phyloP scores from a whole-genome alignment of 1,140 invertebrate species.

The Cydia splendana region DNA sequence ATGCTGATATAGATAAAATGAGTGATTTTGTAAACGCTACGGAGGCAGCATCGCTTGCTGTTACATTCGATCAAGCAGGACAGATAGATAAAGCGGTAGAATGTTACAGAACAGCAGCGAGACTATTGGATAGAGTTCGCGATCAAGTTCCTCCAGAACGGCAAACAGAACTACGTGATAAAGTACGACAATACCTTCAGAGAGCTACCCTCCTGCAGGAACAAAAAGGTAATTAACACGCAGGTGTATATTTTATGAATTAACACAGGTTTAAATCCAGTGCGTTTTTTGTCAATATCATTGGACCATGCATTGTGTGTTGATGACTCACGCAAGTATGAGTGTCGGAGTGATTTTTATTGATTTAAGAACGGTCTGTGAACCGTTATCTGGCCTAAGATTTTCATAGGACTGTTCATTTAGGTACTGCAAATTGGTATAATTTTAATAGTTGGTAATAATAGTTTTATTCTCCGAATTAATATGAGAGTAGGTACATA shows the following conservation, averaged over 20 bases:
- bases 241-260: background rate
- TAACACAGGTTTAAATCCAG: background rate
- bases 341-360: background rate
- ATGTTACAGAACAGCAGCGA: conserved; percentile 69
- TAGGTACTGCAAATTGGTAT: conserved; percentile 2
- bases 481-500: too few species aligned
- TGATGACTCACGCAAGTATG: conserved; percentile 36
- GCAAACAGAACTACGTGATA: conserved; percentile 57
- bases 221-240: conserved; percentile 55
- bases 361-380: conserved; percentile 1
- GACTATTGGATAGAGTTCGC: conserved; percentile 59
- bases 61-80: conserved; percentile 64
- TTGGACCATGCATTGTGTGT: conserved; percentile 3
- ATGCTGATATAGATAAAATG: conserved; percentile 48
- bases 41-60: conserved; percentile 68
- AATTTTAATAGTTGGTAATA: background rate
- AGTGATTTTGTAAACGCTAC: conserved; percentile 65
- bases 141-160: conserved; percentile 54
- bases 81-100: conserved; percentile 70
- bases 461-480: too few species aligned
- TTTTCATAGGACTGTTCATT: background rate
- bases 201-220: conserved; percentile 64
- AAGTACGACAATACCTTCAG: conserved; percentile 66
- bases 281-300: conserved; percentile 4
- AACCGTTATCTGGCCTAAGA: background rate